Evolutionary conservation across 2,888 invertebrate genomes (phyloP).

Genomic region (Stomorhina lunata): DNA sequence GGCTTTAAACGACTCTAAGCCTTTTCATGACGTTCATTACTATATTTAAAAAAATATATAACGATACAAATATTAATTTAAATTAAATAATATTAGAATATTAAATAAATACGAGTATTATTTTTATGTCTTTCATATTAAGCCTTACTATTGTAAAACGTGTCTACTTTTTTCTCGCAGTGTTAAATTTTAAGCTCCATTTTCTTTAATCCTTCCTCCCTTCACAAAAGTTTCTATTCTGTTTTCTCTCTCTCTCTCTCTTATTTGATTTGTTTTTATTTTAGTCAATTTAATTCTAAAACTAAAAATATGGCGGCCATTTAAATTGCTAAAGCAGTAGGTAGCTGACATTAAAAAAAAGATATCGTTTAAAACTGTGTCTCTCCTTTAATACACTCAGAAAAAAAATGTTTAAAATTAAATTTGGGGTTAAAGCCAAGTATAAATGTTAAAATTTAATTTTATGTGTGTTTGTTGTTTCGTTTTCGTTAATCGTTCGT

Average conservation of each 20-base stretch:
- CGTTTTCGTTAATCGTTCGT: conserved; percentile 24
- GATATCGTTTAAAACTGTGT: conserved; percentile 21
- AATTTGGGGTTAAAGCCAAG: conserved; percentile 58
- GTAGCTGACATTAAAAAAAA: conserved; percentile 42
- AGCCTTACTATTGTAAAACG: conserved; percentile 62
- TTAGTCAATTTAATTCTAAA: conserved; percentile 6
- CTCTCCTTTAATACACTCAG: conserved; percentile 37
- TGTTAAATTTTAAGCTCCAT: conserved; percentile 37
- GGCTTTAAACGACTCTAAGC: conserved; percentile 66
- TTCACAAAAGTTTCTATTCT: not conserved
- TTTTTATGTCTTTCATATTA: conserved; percentile 51
- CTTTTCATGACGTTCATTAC: conserved; percentile 61
- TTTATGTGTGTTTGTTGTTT: conserved; percentile 55
- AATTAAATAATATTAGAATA: not conserved
- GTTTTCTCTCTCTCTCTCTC: not conserved
- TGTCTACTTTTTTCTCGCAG: conserved; percentile 40
- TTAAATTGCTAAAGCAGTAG: conserved; percentile 25
- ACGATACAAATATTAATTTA: conserved; percentile 1
- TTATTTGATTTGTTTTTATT: conserved; percentile 12
- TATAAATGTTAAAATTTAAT: conserved; percentile 39
- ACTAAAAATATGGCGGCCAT: conserved; percentile 24
- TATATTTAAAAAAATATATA: conserved; percentile 2
- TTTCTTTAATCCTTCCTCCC: not conserved
- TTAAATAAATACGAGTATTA: conserved; percentile 13
- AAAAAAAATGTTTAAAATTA: not conserved